Base-by-base conservation (phyloP, 2,797 vertebrate species). In the Mormyrus proboscirostris region DNA sequence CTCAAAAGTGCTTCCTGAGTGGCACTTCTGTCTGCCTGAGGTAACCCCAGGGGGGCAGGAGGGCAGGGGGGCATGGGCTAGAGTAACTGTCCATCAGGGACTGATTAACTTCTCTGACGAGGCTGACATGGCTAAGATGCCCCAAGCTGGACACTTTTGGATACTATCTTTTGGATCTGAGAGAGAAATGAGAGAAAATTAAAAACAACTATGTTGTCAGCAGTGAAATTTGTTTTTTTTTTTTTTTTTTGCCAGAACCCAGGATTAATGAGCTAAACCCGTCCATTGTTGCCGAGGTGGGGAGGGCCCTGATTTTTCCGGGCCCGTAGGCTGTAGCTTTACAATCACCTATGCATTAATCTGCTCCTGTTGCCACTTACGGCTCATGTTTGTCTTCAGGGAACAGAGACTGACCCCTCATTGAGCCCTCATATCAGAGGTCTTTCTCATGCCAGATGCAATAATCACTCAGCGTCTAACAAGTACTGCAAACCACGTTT, bases 381-480 rank as follows among this genome's bases (percentile, higher is more conserved):
- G 7, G 19, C 16, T n/a, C 76, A 41, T 9, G 38, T 49, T 49
- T 83, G 79, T 47, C 79, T 49, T 50, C 16, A 47, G 79, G 41
- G 79, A 83, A 9, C 19, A 41, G 84, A 38, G 12, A 55, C 25
- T 4, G 44, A 86, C 33, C 25, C 10, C 84, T 86, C 93, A 93
- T n/a, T 50, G n/a, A 50, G 19, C 10, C 51, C 7, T 25, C 47
- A 29, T 53, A 51, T 86, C 83, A 14, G 49, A 29, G 49, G 83
- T 2, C 44, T 25, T 53, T 53, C 7, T 53, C 51, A 8, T 50
- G 14, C 49, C 51, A 8, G 51, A 55, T 86, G 85, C 84, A 86
- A 33, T 86, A 19, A 86, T 38, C 50, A 86, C 49, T 86, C 47
- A 25, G 53, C 19, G 1, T 65, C 41, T 47, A 22, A 44, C 38